These are phyloP conservation scores for Indri indri DNA, from an alignment of 2,113 vertebrate genomes.

Conservation along the genomic window DNA sequence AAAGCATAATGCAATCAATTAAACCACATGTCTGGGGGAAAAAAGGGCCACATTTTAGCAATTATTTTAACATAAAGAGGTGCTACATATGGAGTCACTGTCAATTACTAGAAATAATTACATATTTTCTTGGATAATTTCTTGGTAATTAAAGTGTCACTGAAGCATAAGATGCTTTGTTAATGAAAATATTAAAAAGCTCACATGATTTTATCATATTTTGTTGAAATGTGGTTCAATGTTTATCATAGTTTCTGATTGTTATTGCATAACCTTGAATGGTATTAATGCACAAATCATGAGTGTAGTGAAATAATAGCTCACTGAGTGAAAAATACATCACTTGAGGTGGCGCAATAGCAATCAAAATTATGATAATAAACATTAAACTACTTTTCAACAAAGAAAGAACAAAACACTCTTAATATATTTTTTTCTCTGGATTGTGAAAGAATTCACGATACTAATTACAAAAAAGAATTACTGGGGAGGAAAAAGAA, in stretches of 20 bases:
- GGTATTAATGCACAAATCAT: slow-evolving; percentile 73
- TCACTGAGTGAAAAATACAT: slow-evolving; percentile 72
- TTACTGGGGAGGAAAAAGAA: slow-evolving; percentile 12
- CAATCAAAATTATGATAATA: slow-evolving; percentile 80
- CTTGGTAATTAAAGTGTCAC: slow-evolving; percentile 77
- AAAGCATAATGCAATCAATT: slow-evolving; percentile 63
- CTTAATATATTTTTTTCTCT: slow-evolving; percentile 59
- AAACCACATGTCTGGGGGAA: slow-evolving; percentile 1
- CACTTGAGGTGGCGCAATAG: slow-evolving; percentile 63
- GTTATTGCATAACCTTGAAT: slow-evolving; percentile 74
- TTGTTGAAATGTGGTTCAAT: slow-evolving; percentile 73
- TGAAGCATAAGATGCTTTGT: slow-evolving; percentile 74
- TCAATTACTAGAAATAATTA: slow-evolving; percentile 76
- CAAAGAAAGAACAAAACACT: slow-evolving; percentile 69
- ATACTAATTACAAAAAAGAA: slow-evolving; percentile 59
- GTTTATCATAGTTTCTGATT: slow-evolving; percentile 82
- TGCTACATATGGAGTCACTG: slow-evolving; percentile 60
- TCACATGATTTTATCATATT: slow-evolving; percentile 65
- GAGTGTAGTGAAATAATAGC: slow-evolving; percentile 72
- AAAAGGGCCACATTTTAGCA: slow-evolving; percentile 46
- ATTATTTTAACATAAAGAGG: slow-evolving; percentile 66
- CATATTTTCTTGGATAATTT: slow-evolving; percentile 76
- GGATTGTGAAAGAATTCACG: slow-evolving; percentile 67
- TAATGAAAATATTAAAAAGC: slow-evolving; percentile 71
- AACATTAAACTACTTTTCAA: slow-evolving; percentile 75